These are phyloP conservation scores for Copidosoma aretas DNA, from an alignment of 2,888 invertebrate species.

Conservation along the genomic window DNA sequence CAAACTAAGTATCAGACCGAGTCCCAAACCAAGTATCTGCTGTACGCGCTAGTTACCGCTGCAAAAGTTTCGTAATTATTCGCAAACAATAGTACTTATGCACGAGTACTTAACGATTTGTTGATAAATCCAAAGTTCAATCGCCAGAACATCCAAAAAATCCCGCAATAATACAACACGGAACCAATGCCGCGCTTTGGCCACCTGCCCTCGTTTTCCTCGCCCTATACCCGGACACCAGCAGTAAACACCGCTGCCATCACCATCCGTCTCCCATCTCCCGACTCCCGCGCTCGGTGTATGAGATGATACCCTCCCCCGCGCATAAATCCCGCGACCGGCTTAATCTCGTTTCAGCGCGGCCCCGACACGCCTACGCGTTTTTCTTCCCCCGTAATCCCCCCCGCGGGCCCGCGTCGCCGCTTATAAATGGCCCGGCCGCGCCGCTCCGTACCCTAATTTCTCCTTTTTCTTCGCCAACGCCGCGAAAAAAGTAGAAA, in stretches of 20 bases:
- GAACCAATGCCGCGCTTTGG: not conserved
- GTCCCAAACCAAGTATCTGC: no score
- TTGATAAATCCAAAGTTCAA: no score
- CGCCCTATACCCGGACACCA: not conserved
- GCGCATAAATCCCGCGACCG: not conserved
- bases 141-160: no score
- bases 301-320: not conserved
- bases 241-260: not conserved
- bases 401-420: not conserved
- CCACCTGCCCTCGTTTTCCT: not conserved
- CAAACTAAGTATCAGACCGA: no score
- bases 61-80: no score
- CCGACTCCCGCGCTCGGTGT: no score
- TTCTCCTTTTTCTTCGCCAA: conserved; percentile 14
- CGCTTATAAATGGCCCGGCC: conserved; percentile 14
- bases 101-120: no score
- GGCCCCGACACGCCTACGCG: not conserved
- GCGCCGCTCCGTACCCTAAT: conserved; percentile 24
- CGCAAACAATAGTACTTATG: no score
- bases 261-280: not conserved
- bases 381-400: not conserved
- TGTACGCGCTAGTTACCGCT: no score
- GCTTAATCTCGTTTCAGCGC: conserved; percentile 12
- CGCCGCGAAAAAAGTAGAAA: not conserved
- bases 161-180: no score